These are phyloP conservation scores for Ciona savignyi DNA, from an alignment of 23 tunicate species.

Conservation along the genomic window DNA sequence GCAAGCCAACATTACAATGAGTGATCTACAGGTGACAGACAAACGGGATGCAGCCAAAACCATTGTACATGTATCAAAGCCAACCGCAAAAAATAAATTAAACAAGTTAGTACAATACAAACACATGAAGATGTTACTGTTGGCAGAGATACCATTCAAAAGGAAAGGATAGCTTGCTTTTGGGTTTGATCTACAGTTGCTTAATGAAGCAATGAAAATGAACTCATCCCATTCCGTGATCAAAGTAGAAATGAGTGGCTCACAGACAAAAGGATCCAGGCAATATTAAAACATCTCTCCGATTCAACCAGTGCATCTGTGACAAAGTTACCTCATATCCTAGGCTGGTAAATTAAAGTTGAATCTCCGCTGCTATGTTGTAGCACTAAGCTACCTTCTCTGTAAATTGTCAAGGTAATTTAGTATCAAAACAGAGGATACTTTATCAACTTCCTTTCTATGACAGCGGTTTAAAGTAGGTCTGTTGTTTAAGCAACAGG, in stretches of 20 bases:
- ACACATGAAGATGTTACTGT: slow-evolving; percentile 42
- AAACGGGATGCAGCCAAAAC: slow-evolving; percentile 81
- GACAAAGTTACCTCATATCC: neutral
- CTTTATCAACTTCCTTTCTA: too few species aligned
- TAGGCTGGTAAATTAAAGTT: neutral
- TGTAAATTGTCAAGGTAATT: neutral
- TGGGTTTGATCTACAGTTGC: slow-evolving; percentile 1
- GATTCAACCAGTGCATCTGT: neutral
- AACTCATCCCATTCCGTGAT: slow-evolving; percentile 1
- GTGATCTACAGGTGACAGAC: slow-evolving; percentile 57
- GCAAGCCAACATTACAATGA: slow-evolving; percentile 24
- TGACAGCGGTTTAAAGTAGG: too few species aligned
- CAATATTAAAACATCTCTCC: neutral
- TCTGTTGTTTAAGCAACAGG: too few species aligned
- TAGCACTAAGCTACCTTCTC: neutral
- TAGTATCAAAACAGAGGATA: neutral
- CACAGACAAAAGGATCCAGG: neutral
- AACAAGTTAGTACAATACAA: slow-evolving; percentile 91
- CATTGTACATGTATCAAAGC: slow-evolving; percentile 45
- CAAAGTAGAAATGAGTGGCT: neutral
- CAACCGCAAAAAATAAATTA: slow-evolving; percentile 85
- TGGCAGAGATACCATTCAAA: slow-evolving; percentile 1
- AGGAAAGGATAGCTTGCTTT: neutral
- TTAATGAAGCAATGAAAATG: neutral
- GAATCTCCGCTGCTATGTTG: neutral